Base-by-base conservation (phyloP, 2,797 vertebrate species). In the Pyrrhura leucotis region DNA sequence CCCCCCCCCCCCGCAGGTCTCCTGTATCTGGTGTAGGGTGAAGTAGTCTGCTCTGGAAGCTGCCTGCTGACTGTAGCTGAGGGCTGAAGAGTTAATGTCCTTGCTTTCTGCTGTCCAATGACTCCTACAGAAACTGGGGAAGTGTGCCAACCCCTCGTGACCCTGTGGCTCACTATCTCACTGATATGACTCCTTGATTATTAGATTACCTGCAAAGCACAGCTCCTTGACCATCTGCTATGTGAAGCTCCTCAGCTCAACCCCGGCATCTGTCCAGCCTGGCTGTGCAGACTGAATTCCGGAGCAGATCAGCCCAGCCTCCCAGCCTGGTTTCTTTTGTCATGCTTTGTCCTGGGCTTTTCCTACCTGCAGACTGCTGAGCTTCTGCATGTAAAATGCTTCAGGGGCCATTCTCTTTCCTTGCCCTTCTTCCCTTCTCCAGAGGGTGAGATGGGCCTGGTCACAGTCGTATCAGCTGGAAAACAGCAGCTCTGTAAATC, bases 151-250 rank as follows among this genome's bases (percentile, higher is more conserved):
- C 58, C 87, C 56, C 71, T 79, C 2, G 0, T 59, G 90, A 93
- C 88, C 82, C 79, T 0, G 23, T 62, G 72, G 91, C 67, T 95
- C 66, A 12, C 37, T 88, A 69, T 51, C 54, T 84, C 69, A 25
- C 76, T 51, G 73, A 42, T 93, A 26, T 9, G 50, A 84, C 71
- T 56, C 63, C 81, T 77, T 90, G 78, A 80, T 96, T 68, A 94
- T 92, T 92, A 63, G 75, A 83, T 83, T 66, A 83, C 82, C 84
- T 88, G 84, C 7, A 53, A 73, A 65, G 65, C 39, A 17, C 40
- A 47, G 91, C 72, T 88, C 88, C 93, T 85, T 86, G 87, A 72
- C 85, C 90, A 93, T 92, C 75, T 80, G 85, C 79, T 69, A 7
- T 26, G 14, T 8, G 22, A 77, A 91, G 33, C 73, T 88, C 42